phyloP scores from a whole-genome alignment of 1,140 invertebrate species.

The honey bee (Apis mellifera) region DNA sequence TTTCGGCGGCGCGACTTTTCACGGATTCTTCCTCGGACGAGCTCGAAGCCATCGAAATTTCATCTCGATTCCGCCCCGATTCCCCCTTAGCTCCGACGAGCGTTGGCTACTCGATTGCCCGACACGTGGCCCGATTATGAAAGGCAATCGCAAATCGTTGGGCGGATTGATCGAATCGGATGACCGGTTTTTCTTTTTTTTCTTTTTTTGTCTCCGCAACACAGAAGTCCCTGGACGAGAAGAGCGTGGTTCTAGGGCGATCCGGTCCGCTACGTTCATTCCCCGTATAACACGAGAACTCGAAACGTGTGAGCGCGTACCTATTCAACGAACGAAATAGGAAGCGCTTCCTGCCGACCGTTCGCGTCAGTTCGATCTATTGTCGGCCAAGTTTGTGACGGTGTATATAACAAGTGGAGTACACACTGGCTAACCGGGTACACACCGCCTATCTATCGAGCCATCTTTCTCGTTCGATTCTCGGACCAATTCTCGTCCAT shows the following conservation, averaged over 20 bases:
- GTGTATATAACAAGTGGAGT: constrained; percentile 19
- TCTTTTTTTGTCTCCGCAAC: constrained; percentile 33
- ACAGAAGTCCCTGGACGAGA: constrained; percentile 39
- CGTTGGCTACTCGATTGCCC: neutral
- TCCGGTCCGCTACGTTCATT: constrained; percentile 69
- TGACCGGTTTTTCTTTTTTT: neutral
- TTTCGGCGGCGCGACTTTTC: neutral
- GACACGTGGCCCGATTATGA: constrained; percentile 1
- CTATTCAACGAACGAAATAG: constrained; percentile 71
- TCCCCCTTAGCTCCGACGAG: neutral
- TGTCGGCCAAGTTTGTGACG: constrained; percentile 63
- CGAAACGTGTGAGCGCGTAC: constrained; percentile 46
- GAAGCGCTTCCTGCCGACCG: constrained; percentile 68
- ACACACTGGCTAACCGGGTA: neutral
- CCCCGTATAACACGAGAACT: constrained; percentile 43
- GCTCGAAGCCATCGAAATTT: neutral
- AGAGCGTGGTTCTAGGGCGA: constrained; percentile 59
- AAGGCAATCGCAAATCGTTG: neutral
- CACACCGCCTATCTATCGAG: neutral
- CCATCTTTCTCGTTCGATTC: constrained; percentile 31
- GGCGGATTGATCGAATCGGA: constrained; percentile 24
- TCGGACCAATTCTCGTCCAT: constrained; percentile 1
- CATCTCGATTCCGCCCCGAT: neutral
- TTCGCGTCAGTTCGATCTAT: constrained; percentile 69
- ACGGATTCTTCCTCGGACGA: constrained; percentile 6